phyloP scores from a whole-genome alignment of 2,797 vertebrate genomes.

The Catostomus latipinnis region DNA sequence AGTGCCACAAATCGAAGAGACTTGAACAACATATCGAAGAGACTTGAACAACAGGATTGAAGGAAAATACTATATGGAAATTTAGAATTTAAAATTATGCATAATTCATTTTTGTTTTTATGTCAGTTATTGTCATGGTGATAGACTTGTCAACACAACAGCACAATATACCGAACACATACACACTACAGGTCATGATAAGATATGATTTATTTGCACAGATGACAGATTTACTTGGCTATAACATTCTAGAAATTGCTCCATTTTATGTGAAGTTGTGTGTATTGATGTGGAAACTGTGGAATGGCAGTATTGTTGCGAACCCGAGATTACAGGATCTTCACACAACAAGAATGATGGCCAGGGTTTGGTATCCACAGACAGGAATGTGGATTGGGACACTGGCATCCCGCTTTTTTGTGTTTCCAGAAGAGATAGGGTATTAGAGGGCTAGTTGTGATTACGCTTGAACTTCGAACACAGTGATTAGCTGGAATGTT shows the following conservation, averaged over 20 bases:
- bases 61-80: neutral
- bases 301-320: conserved; percentile 56
- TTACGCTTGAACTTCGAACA: conserved; percentile 79
- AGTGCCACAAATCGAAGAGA: neutral
- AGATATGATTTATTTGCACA: conserved; percentile 20
- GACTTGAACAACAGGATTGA: neutral
- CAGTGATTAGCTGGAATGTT: conserved; percentile 77
- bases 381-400: conserved; percentile 81
- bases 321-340: conserved; percentile 62
- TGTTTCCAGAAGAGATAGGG: conserved; percentile 78
- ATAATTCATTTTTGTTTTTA: neutral
- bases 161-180: conserved; percentile 15
- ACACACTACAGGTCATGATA: conserved; percentile 25
- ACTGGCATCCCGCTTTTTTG: conserved; percentile 74
- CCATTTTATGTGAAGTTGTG: conserved; percentile 27
- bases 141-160: neutral
- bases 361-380: conserved; percentile 76
- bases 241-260: conserved; percentile 42
- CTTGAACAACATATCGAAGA: neutral
- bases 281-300: conserved; percentile 42
- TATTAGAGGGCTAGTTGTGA: conserved; percentile 67
- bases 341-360: conserved; percentile 53
- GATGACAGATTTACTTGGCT: conserved; percentile 29
- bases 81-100: neutral
- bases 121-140: neutral